Conservation (phyloP, 2,797 vertebrate species). For the Sebastiscus albofasciatus region DNA sequence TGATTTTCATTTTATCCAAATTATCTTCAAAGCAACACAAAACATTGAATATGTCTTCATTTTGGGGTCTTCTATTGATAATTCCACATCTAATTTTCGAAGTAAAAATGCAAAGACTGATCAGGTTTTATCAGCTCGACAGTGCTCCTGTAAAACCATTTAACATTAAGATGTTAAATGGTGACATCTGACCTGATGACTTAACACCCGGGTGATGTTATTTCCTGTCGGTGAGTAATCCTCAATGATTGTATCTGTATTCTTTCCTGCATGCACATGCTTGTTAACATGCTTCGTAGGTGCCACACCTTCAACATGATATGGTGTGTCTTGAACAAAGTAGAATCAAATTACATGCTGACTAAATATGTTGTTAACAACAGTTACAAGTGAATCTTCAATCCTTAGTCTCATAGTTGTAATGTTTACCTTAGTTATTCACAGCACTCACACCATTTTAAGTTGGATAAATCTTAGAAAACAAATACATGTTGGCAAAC, state of each 20-base stretch:
- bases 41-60: neutral
- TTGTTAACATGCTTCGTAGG: neutral
- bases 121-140: constrained; percentile 29
- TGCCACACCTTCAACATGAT: neutral
- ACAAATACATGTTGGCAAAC: too few species aligned
- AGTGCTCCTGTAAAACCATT: constrained; percentile 33
- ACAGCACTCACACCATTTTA: neutral
- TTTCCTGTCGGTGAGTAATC: constrained; percentile 35
- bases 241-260: neutral
- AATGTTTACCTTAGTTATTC: neutral
- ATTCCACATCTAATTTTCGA: neutral
- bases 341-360: neutral
- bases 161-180: constrained; percentile 42
- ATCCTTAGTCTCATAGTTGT: neutral
- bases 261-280: neutral
- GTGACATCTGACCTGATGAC: constrained; percentile 23
- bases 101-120: neutral
- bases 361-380: neutral
- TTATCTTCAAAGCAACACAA: neutral
- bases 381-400: neutral
- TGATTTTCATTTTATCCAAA: neutral
- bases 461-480: too few species aligned
- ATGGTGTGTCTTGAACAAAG: neutral
- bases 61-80: neutral
- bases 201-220: constrained; percentile 37